Evolutionary conservation across 2,113 vertebrate genomes (phyloP), one percentile per base, ranked within the genome.

Genomic region (Edolisoma coerulescens): DNA sequence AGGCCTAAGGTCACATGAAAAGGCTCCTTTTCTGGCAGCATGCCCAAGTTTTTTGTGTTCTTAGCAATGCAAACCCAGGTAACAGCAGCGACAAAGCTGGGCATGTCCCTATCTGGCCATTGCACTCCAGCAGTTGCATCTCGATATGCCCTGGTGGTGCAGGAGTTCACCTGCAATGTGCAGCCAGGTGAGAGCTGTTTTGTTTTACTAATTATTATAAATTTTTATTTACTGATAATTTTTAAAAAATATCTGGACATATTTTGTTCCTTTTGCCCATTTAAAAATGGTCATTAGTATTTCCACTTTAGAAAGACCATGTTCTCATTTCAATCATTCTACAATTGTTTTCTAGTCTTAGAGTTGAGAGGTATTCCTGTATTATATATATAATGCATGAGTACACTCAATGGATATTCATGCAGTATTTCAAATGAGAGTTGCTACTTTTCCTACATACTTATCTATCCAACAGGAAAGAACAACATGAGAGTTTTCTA

Each of bases 401-500:
- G 9, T 50, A 24, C 8, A 33, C 30, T 28, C 28, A 42, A 2
- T 27, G 32, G 42, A 59, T 76, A 53, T 35, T 41, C 7, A 57
- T 22, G 8, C 19, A 27, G 19, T 63, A 18, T 42, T 67, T 68
- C 44, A 84, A 77, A 41, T 75, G 44, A 54, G 56, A 57, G 19
- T 81, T 93, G 63, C 84, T 93, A 16, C 76, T 75, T 94, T 95
- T 45, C 64, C 37, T 35, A 44, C 35, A n/a, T 84, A n/a, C 13
- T 69, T 93, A 90, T 39, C 74, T 93, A 57, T 79, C 95, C 35
- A 90, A 44, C 9, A 79, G 69, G 59, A 92, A 70, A 90, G 65
- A 81, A 74, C 50, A 97, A 57, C n/a, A 33, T 41, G 52, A 68
- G 23, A 78, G 54, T 68, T 94, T 87, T 94, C 84, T 88, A 30